phyloP scores from a whole-genome alignment of 2,888 invertebrate genomes.

The Reticulitermes lucifugus region DNA sequence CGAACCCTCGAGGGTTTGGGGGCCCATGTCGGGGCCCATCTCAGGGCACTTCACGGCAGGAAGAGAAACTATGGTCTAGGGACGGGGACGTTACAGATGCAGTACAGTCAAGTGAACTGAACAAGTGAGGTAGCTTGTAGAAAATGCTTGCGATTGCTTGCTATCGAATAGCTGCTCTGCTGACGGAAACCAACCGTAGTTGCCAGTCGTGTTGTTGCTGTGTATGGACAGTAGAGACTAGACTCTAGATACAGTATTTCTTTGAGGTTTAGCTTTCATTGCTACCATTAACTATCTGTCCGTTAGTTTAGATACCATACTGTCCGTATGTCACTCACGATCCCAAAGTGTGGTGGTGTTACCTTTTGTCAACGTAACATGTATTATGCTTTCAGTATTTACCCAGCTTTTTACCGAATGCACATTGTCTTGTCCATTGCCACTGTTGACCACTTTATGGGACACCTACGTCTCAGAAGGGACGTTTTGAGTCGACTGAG shows the following conservation, averaged over 20 bases:
- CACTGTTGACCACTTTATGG: slow-evolving; percentile 55
- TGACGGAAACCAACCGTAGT: slow-evolving; percentile 53
- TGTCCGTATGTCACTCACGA: slow-evolving; percentile 52
- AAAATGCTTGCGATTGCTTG: slow-evolving; percentile 54
- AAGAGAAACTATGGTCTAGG: slow-evolving; percentile 55
- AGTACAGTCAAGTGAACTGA: slow-evolving; percentile 48
- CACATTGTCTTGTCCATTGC: slow-evolving; percentile 52
- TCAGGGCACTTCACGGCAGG: slow-evolving; percentile 47
- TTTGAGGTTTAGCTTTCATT: slow-evolving; percentile 52
- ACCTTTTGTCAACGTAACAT: slow-evolving; percentile 52
- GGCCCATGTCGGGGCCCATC: slow-evolving; percentile 43
- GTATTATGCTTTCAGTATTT: slow-evolving; percentile 53
- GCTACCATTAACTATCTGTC: slow-evolving; percentile 51
- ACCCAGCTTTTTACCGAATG: slow-evolving; percentile 53
- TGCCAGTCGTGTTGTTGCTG: slow-evolving; percentile 54
- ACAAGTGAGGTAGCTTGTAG: slow-evolving; percentile 55
- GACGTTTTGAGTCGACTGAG: slow-evolving; percentile 38
- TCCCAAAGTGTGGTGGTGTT: slow-evolving; percentile 52
- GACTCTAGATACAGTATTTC: slow-evolving; percentile 52
- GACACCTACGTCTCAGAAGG: slow-evolving; percentile 54
- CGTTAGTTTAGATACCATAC: slow-evolving; percentile 45
- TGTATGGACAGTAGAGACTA: slow-evolving; percentile 53
- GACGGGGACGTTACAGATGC: slow-evolving; percentile 50
- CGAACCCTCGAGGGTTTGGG: slow-evolving; percentile 54
- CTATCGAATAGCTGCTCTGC: slow-evolving; percentile 52